Evolutionary conservation across 2,888 invertebrate species (phyloP).

Genomic region (Protonemura montana): DNA sequence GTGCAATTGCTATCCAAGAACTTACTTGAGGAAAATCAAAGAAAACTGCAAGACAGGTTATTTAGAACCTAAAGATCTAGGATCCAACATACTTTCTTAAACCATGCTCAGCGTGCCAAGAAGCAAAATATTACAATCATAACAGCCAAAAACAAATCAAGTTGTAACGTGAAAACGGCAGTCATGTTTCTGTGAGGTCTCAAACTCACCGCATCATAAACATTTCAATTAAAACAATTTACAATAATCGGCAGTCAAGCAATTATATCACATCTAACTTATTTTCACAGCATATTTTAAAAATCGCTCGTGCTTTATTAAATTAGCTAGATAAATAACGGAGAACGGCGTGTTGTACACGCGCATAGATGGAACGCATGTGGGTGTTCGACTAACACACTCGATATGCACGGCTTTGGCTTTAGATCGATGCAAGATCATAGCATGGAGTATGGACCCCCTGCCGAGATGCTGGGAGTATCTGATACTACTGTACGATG

Average conservation of each 20-base stretch:
- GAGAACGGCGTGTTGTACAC: neutral
- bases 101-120: too few species aligned
- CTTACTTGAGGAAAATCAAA: too few species aligned
- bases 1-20: too few species aligned
- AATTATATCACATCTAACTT: neutral
- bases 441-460: neutral
- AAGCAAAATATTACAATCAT: too few species aligned
- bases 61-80: too few species aligned
- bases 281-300: neutral
- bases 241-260: neutral
- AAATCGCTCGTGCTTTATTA: neutral
- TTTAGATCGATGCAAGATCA: neutral
- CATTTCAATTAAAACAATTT: slow-evolving; percentile 4
- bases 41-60: too few species aligned
- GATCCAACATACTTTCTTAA: too few species aligned
- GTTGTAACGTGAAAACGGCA: neutral
- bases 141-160: too few species aligned
- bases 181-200: neutral
- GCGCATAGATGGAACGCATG: neutral
- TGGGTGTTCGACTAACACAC: neutral
- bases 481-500: neutral
- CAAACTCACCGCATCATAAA: neutral
- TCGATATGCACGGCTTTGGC: neutral
- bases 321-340: neutral
- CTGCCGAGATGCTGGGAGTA: neutral